Evolutionary conservation across 2,113 vertebrate species (phyloP).

Genomic region (Ciconia maguari): DNA sequence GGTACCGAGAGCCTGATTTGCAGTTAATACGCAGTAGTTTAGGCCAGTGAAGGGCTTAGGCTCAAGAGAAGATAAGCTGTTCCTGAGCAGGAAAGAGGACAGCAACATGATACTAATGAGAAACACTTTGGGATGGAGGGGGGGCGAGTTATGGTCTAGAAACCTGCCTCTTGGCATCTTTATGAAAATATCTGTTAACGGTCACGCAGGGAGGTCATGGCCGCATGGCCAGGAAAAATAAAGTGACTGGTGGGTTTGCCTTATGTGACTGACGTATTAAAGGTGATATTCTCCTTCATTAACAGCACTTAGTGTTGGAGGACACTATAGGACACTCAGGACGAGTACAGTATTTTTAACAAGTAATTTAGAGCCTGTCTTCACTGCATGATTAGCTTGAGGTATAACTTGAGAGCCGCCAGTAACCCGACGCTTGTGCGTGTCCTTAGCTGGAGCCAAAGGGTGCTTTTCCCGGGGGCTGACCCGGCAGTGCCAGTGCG

Average conservation of each 20-base stretch:
- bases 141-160: background rate
- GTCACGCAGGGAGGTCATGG: background rate
- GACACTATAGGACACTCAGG: background rate
- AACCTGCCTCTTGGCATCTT: background rate
- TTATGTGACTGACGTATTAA: slow-evolving; percentile 27
- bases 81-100: background rate
- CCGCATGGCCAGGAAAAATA: background rate
- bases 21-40: background rate
- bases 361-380: slow-evolving; percentile 27
- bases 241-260: slow-evolving; percentile 29
- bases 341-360: slow-evolving; percentile 7
- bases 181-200: background rate
- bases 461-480: background rate
- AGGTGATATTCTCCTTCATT: slow-evolving; percentile 36
- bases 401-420: background rate
- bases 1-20: background rate
- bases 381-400: background rate
- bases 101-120: background rate
- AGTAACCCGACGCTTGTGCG: background rate
- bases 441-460: background rate
- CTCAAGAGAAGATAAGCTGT: background rate
- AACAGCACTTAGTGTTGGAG: background rate
- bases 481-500: fast-evolving
- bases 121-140: background rate
- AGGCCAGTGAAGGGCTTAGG: background rate